phyloP scores from a whole-genome alignment of 2,797 vertebrate genomes.

The Lutjanus campechanus region DNA sequence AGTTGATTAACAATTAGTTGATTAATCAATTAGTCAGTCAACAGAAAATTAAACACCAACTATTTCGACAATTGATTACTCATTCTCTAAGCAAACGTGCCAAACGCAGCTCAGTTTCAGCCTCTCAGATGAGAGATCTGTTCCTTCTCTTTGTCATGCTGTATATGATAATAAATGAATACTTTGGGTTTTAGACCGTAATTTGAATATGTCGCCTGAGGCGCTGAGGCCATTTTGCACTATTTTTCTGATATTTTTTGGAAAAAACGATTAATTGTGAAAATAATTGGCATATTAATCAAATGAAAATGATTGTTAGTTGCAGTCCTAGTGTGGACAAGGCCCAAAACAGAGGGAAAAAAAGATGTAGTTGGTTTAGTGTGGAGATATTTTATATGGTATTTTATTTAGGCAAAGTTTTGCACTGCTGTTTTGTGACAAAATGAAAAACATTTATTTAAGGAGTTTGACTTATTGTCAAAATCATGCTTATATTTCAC shows the following conservation, averaged over 20 bases:
- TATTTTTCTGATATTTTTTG: too few relatives aligned
- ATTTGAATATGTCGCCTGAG: too few relatives aligned
- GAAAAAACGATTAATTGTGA: too few relatives aligned
- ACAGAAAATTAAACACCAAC: background rate
- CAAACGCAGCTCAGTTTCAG: background rate
- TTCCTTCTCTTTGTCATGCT: background rate
- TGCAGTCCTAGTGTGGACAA: background rate
- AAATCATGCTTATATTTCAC: too few relatives aligned
- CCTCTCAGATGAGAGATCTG: background rate
- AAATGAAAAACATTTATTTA: background rate
- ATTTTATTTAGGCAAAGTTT: background rate
- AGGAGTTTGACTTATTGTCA: background rate
- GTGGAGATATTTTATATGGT: background rate
- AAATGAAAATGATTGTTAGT: too few relatives aligned
- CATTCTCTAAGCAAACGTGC: background rate
- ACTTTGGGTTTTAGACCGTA: background rate
- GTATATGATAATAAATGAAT: background rate
- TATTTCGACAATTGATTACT: background rate
- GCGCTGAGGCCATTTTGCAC: too few relatives aligned
- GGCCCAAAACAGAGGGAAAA: background rate
- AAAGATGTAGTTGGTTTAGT: background rate
- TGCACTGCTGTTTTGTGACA: background rate
- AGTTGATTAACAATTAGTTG: background rate
- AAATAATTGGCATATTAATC: too few relatives aligned
- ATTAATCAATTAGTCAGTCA: background rate